phyloP scores from a whole-genome alignment of 30 jellyfish, hydroid and myxozoan genomes.

The Turritopsis rubra region DNA sequence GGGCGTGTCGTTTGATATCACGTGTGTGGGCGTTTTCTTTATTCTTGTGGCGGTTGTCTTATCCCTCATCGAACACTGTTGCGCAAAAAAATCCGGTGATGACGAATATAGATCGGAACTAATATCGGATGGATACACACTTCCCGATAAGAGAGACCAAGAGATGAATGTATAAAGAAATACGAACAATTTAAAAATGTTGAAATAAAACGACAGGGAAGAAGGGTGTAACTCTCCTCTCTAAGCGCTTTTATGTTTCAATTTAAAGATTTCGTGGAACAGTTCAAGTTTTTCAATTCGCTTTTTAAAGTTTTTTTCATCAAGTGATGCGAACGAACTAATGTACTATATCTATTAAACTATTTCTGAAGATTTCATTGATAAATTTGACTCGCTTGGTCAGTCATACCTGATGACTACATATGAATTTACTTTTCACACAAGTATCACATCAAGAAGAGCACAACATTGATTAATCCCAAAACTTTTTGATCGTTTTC shows the following conservation, averaged over 20 bases:
- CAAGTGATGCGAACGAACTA: no score
- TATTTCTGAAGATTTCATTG: no score
- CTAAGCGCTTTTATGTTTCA: background rate
- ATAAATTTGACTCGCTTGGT: no score
- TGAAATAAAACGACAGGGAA: background rate
- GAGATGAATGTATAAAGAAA: background rate
- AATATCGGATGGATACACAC: constrained; percentile 4
- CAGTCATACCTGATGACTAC: no score
- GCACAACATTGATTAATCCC: no score
- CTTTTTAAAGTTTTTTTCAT: no score
- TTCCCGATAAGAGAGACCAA: background rate
- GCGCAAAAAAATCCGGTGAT: constrained; percentile 14
- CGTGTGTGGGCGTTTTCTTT: constrained; percentile 15
- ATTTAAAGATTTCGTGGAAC: background rate
- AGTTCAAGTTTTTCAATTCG: background rate
- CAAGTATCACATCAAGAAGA: no score
- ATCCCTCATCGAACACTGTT: constrained; percentile 20
- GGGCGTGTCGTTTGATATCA: constrained; percentile 14
- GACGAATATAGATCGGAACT: constrained; percentile 12
- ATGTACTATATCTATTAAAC: no score
- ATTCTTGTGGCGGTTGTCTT: constrained; percentile 1
- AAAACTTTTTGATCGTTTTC: no score
- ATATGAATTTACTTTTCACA: no score
- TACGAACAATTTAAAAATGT: background rate
- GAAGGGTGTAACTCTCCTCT: background rate